Evolutionary conservation across 2,797 vertebrate genomes (phyloP).

Genomic region (Kryptopterus vitreolus): DNA sequence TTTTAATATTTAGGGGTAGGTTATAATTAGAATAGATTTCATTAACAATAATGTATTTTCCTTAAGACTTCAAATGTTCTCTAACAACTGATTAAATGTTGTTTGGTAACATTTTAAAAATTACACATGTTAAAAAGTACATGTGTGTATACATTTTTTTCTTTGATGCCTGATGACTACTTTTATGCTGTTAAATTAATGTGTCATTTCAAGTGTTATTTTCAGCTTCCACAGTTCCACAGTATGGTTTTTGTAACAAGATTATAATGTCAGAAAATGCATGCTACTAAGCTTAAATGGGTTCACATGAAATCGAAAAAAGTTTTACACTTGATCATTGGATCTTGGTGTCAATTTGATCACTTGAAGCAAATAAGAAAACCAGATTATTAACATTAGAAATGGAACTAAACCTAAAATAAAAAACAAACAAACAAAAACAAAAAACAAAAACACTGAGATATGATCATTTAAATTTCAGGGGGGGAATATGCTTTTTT

Average conservation of each 20-base stretch:
- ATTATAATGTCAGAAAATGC: background rate
- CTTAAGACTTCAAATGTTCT: too few species aligned
- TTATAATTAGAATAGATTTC: too few species aligned
- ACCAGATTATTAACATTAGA: background rate
- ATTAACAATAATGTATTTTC: too few species aligned
- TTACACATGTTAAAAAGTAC: too few species aligned
- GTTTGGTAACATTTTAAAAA: too few species aligned
- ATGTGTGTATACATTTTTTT: too few species aligned
- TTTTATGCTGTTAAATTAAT: background rate
- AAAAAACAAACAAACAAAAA: background rate
- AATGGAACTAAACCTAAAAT: background rate
- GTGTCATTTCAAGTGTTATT: background rate
- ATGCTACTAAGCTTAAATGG: background rate
- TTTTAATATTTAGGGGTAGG: too few species aligned
- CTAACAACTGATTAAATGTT: too few species aligned
- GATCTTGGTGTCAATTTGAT: background rate
- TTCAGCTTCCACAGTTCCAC: background rate
- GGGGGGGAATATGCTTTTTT: too few species aligned
- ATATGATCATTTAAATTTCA: background rate
- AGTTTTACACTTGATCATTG: background rate
- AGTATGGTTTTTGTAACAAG: background rate
- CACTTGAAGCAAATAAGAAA: background rate
- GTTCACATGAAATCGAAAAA: background rate
- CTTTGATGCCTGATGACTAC: background rate
- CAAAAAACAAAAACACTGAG: background rate